Evolutionary conservation across 2,797 vertebrate genomes (phyloP).

Genomic region (Mionectes olivaceus): DNA sequence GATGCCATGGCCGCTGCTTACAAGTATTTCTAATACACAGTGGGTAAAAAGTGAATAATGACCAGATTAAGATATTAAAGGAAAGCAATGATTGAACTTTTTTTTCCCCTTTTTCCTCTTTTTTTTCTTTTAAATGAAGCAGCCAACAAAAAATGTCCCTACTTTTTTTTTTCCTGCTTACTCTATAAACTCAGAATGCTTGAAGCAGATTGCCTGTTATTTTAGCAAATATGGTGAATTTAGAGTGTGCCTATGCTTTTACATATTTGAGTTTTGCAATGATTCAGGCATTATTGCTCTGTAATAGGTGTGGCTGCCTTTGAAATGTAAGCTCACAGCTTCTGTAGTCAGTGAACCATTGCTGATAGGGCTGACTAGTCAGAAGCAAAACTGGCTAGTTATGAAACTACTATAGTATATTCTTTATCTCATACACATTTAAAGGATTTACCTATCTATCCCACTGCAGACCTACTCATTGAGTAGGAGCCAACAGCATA

Average conservation of each 20-base stretch:
- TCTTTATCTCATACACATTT: constrained; percentile 93
- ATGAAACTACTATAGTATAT: constrained; percentile 88
- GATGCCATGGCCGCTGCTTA: constrained; percentile 60
- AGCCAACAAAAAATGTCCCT: neutral
- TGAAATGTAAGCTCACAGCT: constrained; percentile 75
- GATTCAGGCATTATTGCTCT: constrained; percentile 72
- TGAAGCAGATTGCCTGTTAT: constrained; percentile 69
- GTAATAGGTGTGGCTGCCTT: constrained; percentile 78
- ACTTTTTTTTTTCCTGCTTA: neutral
- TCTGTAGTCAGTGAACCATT: constrained; percentile 82
- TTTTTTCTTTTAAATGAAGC: neutral
- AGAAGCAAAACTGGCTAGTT: constrained; percentile 87
- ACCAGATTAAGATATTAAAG: constrained; percentile 76
- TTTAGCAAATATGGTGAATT: constrained; percentile 76
- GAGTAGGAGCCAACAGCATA: constrained; percentile 97
- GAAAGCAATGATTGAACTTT: constrained; percentile 74
- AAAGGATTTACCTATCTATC: constrained; percentile 99
- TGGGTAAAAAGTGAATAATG: constrained; percentile 64
- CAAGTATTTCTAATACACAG: constrained; percentile 51
- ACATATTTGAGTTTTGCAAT: constrained; percentile 68
- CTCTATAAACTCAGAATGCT: constrained; percentile 67
- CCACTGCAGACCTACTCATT: constrained; percentile 97
- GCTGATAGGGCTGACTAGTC: constrained; percentile 88
- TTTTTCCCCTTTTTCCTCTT: neutral
- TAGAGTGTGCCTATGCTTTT: constrained; percentile 70